Conservation (phyloP, 1,140 invertebrate species). For the Hormaphis cornu region DNA sequence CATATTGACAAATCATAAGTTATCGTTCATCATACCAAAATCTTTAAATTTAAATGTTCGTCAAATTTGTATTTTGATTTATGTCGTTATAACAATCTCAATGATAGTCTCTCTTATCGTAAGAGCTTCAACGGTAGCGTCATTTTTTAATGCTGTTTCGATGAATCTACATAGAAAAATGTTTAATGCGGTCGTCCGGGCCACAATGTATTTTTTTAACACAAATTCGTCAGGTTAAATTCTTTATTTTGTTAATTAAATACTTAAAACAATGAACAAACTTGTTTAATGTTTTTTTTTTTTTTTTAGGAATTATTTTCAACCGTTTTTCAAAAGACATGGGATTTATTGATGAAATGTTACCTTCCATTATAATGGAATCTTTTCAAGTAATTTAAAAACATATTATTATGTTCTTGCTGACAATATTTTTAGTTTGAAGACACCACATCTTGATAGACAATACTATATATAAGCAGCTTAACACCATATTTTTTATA, state of each 20-base stretch:
- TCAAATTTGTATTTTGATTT: conserved; percentile 50
- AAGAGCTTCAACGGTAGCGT: conserved; percentile 63
- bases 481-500: no score
- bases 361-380: conserved; percentile 69
- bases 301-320: conserved; percentile 52
- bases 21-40: no score
- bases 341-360: conserved; percentile 71
- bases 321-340: conserved; percentile 71
- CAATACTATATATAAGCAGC: no score
- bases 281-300: no score
- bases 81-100: conserved; percentile 51
- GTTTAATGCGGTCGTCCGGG: conserved; percentile 68
- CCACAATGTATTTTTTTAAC: conserved; percentile 83
- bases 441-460: no score
- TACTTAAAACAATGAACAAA: no score
- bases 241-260: no score
- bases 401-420: not conserved
- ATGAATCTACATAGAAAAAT: conserved; percentile 70
- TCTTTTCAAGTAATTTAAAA: conserved; percentile 50
- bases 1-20: not conserved
- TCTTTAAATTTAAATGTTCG: conserved; percentile 22
- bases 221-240: conserved; percentile 57
- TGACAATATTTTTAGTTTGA: no score
- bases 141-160: conserved; percentile 68
- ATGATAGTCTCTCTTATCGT: conserved; percentile 52